These are phyloP conservation scores for Momotus momota DNA, from an alignment of 2,797 vertebrate species.

Conservation along the genomic window DNA sequence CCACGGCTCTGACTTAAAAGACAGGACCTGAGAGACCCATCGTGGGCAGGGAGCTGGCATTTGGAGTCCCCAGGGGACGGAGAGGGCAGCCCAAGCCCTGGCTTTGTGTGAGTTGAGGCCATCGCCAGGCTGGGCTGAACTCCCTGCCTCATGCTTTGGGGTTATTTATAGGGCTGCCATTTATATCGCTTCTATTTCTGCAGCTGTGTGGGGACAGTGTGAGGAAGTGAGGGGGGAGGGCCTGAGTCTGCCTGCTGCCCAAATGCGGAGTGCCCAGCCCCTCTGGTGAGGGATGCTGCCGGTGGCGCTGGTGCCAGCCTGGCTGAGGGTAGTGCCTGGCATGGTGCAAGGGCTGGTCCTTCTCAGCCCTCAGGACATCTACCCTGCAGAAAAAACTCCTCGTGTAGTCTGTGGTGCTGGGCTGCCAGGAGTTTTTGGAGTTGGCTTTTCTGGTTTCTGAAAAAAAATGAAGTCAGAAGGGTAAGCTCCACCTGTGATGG, in stretches of 20 bases:
- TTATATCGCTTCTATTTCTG: conserved; percentile 66
- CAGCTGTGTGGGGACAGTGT: not conserved
- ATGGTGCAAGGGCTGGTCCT: not conserved
- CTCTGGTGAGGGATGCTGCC: not conserved
- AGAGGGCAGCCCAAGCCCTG: not conserved
- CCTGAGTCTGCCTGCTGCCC: not conserved
- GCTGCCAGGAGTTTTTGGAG: not conserved
- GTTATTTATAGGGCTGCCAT: conserved; percentile 71
- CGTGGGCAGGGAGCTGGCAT: not conserved
- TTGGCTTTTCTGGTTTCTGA: not conserved
- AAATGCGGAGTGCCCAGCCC: not conserved
- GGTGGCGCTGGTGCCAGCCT: not conserved
- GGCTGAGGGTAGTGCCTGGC: not conserved
- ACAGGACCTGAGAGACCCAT: not conserved
- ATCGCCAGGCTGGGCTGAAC: not conserved
- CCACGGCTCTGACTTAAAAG: not conserved
- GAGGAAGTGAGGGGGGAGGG: conserved; percentile 18
- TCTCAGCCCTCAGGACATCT: not conserved
- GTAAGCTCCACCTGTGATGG: not conserved
- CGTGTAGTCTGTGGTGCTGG: accelerated
- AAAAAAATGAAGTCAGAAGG: not conserved
- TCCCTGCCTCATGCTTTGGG: conserved; percentile 35
- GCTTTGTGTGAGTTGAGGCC: conserved; percentile 8
- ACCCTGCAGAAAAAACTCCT: not conserved
- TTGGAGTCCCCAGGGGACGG: not conserved